phyloP scores from a whole-genome alignment of 92 coral and sea anemone species.

The Siderastrea radians region DNA sequence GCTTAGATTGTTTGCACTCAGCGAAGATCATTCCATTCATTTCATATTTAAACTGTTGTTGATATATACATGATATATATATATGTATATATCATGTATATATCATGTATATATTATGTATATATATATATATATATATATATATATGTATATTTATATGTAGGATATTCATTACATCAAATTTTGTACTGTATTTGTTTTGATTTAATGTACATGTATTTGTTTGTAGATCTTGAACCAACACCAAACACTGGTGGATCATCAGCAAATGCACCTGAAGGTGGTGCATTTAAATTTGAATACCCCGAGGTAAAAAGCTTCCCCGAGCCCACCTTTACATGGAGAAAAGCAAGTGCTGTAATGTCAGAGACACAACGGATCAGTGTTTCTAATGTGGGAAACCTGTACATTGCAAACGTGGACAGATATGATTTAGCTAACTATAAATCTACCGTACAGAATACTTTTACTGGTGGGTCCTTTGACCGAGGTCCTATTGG shows the following conservation, averaged over 20 bases:
- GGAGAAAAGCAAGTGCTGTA: conserved; percentile 60
- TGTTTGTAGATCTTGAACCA: conserved; percentile 68
- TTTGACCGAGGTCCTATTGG: conserved; percentile 56
- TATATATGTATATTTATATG: too few species aligned
- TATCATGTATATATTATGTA: too few species aligned
- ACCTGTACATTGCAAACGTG: conserved; percentile 86
- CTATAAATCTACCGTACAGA: conserved; percentile 74
- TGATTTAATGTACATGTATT: background rate
- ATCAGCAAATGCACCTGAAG: conserved; percentile 6
- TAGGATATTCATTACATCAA: too few species aligned
- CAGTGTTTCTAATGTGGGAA: conserved; percentile 86
- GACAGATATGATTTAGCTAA: conserved; percentile 67
- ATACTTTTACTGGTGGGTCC: conserved; percentile 64
- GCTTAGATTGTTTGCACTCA: too few species aligned
- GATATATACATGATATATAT: too few species aligned
- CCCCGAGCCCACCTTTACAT: conserved; percentile 79
- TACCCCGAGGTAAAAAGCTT: conserved; percentile 72
- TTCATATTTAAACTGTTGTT: too few species aligned
- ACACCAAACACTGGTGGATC: conserved; percentile 46
- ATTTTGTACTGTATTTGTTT: too few species aligned
- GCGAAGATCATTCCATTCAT: too few species aligned
- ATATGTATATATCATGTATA: too few species aligned
- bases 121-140: too few species aligned
- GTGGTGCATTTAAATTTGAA: conserved; percentile 54
- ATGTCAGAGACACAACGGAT: conserved; percentile 73